Evolutionary conservation across 1,140 invertebrate species (phyloP).

Genomic region (Bombyx mandarina): DNA sequence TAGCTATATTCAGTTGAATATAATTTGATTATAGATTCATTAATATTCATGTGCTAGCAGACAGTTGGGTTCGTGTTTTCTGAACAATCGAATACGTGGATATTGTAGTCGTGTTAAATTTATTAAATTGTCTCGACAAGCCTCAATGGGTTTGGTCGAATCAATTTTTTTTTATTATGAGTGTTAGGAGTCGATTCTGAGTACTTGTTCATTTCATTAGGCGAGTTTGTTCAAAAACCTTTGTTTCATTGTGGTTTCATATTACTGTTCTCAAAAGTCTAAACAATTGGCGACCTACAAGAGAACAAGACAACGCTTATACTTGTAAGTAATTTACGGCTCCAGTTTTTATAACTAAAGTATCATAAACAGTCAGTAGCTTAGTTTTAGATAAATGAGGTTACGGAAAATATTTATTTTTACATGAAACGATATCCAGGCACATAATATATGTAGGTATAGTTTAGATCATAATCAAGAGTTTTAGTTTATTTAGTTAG

Average conservation of each 20-base stretch:
- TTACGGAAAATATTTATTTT: no score
- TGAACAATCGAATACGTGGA: no score
- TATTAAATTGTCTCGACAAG: constrained; percentile 13
- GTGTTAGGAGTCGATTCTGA: not conserved
- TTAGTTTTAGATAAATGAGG: no score
- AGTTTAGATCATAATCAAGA: no score
- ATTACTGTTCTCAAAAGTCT: constrained; percentile 2
- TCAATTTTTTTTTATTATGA: no score
- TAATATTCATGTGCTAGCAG: constrained; percentile 5
- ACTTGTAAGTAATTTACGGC: not conserved
- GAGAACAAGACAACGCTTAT: not conserved
- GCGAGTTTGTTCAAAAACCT: not conserved
- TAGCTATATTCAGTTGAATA: constrained; percentile 8
- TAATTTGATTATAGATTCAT: constrained; percentile 4
- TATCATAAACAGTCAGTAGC: not conserved
- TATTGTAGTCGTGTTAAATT: no score
- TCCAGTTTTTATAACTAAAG: not conserved
- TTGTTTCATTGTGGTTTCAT: constrained; percentile 3
- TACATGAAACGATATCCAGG: no score
- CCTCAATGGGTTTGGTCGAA: constrained; percentile 1
- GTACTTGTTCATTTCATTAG: not conserved
- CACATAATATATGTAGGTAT: no score
- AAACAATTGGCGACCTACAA: constrained; percentile 3
- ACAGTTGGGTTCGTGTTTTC: no score
- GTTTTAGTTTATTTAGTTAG: no score